phyloP scores from a whole-genome alignment of 2,113 vertebrate genomes.

The Phoxinus phoxinus region DNA sequence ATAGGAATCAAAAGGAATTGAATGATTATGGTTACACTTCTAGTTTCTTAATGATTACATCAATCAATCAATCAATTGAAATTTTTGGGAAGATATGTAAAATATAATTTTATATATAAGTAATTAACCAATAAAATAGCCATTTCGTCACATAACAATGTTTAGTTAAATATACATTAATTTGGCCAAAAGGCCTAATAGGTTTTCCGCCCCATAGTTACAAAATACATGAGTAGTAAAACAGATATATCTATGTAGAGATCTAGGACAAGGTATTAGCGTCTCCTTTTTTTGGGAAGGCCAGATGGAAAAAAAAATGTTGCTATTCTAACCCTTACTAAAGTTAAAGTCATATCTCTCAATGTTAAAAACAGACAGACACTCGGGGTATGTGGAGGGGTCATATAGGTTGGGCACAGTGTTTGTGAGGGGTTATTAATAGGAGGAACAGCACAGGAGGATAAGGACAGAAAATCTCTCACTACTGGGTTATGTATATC shows the following conservation, averaged over 20 bases:
- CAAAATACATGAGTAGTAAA: not conserved
- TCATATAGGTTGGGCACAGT: constrained; percentile 28
- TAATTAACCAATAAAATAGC: no score
- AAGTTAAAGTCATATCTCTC: constrained; percentile 31
- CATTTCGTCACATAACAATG: no score
- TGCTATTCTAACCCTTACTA: constrained; percentile 30
- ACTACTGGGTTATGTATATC: constrained; percentile 34
- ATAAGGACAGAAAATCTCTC: constrained; percentile 43
- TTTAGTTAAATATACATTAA: no score
- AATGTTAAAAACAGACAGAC: constrained; percentile 40
- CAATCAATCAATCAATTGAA: no score
- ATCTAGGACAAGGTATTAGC: not conserved
- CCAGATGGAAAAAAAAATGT: not conserved
- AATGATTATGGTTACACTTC: not conserved
- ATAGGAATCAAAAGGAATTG: not conserved
- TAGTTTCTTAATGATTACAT: not conserved
- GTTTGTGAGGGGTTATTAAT: constrained; percentile 41
- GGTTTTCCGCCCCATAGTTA: not conserved
- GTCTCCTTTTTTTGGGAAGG: constrained; percentile 5
- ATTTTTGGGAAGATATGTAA: no score
- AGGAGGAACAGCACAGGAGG: constrained; percentile 25
- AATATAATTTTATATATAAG: no score
- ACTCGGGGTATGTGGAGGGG: constrained; percentile 33
- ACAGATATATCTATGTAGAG: not conserved
- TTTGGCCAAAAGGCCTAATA: no score